Conservation (phyloP, 2,797 vertebrate genomes). For the Petrocephalus schoutedeni region DNA sequence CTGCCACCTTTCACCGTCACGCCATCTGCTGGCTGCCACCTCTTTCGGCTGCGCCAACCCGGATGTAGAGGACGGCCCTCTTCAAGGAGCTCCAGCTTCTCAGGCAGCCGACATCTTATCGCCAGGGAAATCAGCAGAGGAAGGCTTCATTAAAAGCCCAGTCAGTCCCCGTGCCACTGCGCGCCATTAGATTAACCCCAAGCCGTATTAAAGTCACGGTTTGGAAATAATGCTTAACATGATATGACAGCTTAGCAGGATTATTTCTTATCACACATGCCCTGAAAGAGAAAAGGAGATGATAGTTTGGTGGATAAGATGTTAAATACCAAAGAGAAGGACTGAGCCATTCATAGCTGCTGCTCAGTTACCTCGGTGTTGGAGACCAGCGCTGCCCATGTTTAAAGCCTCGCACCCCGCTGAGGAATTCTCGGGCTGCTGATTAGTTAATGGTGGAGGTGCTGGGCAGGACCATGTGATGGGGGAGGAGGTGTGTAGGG, state of each 20-base stretch:
- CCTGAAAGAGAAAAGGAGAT: conserved; percentile 11
- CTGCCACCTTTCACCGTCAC: background rate
- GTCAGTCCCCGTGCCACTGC: background rate
- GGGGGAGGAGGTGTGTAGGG: background rate
- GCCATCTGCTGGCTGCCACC: background rate
- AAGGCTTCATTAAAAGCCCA: conserved; percentile 12
- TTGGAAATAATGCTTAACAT: conserved; percentile 18
- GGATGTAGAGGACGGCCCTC: background rate
- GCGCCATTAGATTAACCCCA: conserved; percentile 11
- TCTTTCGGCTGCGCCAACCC: background rate
- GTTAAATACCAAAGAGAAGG: conserved; percentile 13
- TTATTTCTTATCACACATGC: conserved; percentile 14
- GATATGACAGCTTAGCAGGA: conserved; percentile 20
- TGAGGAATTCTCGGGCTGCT: background rate
- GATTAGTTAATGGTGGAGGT: background rate
- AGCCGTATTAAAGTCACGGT: background rate
- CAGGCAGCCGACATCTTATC: background rate
- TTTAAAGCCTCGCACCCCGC: background rate
- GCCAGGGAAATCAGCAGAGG: background rate
- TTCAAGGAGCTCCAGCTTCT: background rate
- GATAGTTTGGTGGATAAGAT: conserved; percentile 16
- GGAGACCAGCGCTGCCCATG: too few species aligned
- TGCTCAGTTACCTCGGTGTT: background rate
- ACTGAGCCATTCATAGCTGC: background rate
- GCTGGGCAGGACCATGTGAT: background rate